Conservation (phyloP, 1,140 invertebrate genomes). For the Ephestia elutella region DNA sequence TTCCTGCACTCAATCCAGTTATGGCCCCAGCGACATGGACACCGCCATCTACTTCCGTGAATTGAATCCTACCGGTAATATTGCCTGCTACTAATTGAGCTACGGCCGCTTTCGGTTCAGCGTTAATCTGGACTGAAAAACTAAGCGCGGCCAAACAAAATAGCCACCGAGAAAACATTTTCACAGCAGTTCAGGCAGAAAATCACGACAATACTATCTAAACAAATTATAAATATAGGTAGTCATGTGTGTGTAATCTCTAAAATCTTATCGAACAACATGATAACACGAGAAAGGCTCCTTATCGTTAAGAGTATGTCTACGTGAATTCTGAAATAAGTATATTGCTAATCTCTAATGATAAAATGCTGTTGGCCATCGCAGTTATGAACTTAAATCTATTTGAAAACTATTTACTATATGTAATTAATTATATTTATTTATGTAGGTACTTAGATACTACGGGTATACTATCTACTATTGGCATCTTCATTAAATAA, state of each 20-base stretch:
- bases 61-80: constrained; percentile 60
- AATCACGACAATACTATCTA: not conserved
- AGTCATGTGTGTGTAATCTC: too few species aligned
- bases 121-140: constrained; percentile 13
- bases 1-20: constrained; percentile 76
- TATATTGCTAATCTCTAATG: too few species aligned
- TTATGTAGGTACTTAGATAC: too few species aligned
- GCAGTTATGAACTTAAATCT: not conserved
- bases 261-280: too few species aligned
- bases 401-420: too few species aligned
- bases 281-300: too few species aligned
- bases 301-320: too few species aligned
- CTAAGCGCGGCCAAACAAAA: constrained; percentile 12
- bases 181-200: not conserved
- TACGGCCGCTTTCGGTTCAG: constrained; percentile 32
- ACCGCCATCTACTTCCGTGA: constrained; percentile 70
- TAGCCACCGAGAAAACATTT: constrained; percentile 10
- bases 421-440: too few species aligned
- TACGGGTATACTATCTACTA: too few species aligned
- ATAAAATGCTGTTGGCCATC: too few species aligned
- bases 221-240: not conserved
- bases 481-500: too few species aligned
- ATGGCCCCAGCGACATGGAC: constrained; percentile 79
- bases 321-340: too few species aligned
- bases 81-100: constrained; percentile 31